Conservation (phyloP, 2,113 vertebrate genomes). For the Cebus imitator region DNA sequence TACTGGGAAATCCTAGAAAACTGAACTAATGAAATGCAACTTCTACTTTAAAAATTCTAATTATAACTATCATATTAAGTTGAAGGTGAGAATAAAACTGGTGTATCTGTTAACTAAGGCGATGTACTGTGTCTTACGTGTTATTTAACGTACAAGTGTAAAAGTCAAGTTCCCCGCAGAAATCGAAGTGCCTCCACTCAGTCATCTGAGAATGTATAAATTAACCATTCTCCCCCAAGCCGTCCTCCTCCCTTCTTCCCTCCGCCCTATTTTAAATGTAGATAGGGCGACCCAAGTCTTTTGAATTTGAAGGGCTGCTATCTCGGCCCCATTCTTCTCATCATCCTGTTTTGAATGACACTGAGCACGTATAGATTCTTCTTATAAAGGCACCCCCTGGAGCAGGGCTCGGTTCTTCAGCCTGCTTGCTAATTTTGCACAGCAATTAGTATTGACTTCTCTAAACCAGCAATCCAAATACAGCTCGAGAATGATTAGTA, state of each 20-base stretch:
- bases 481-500: slow-evolving; percentile 22
- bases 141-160: slow-evolving; percentile 46
- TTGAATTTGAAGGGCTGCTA: slow-evolving; percentile 79
- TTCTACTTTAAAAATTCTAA: slow-evolving; percentile 49
- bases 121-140: not conserved
- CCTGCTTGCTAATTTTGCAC: slow-evolving; percentile 65
- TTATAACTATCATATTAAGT: slow-evolving; percentile 52
- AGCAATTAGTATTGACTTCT: slow-evolving; percentile 59
- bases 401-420: not conserved
- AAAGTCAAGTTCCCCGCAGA: slow-evolving; percentile 65
- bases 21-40: slow-evolving; percentile 50
- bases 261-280: slow-evolving; percentile 75
- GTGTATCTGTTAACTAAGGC: slow-evolving; percentile 20
- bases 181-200: not conserved
- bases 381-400: slow-evolving; percentile 45
- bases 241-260: slow-evolving; percentile 45
- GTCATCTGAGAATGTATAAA: slow-evolving; percentile 60
- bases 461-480: not conserved
- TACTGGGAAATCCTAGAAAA: slow-evolving; percentile 57
- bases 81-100: slow-evolving; percentile 49
- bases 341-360: slow-evolving; percentile 77
- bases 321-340: slow-evolving; percentile 74
- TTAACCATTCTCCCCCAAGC: slow-evolving; percentile 43
- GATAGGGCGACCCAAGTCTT: slow-evolving; percentile 64
- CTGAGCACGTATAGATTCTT: slow-evolving; percentile 65